phyloP scores from a whole-genome alignment of 2,888 invertebrate genomes.

The Pristionchus exspectatus region DNA sequence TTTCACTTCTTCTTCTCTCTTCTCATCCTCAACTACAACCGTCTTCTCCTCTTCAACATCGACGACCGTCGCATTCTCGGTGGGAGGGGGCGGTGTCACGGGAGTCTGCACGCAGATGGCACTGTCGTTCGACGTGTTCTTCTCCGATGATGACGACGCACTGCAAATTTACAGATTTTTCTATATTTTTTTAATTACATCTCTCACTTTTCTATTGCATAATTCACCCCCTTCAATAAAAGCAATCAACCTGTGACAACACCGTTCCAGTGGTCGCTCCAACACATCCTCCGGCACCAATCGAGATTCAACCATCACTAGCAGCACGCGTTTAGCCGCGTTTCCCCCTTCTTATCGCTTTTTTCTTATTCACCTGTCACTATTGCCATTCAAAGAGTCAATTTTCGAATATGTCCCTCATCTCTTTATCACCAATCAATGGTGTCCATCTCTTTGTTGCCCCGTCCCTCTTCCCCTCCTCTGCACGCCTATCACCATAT shows the following conservation, averaged over 20 bases:
- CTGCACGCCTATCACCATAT: constrained; percentile 22
- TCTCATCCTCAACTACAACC: not conserved
- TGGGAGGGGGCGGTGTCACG: constrained; percentile 22
- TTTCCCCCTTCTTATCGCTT: not conserved
- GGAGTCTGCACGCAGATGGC: constrained; percentile 53
- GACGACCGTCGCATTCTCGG: not conserved
- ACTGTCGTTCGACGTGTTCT: constrained; percentile 54
- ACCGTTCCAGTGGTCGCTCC: not conserved
- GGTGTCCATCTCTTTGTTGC: constrained; percentile 19
- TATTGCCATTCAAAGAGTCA: constrained; percentile 23
- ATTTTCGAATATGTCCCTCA: constrained; percentile 3
- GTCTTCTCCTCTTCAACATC: constrained; percentile 12
- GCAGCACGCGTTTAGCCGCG: not conserved
- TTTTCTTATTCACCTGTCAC: not conserved
- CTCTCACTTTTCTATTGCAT: no score
- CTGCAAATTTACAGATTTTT: constrained; percentile 13
- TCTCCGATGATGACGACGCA: constrained; percentile 51
- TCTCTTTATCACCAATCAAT: constrained; percentile 29
- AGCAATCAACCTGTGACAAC: not conserved
- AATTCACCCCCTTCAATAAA: not conserved
- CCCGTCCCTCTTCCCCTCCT: not conserved
- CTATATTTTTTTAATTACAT: no score
- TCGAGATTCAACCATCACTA: constrained; percentile 46
- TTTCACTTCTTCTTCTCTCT: not conserved
- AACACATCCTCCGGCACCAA: not conserved